A percentile compares a stretch with the other conserved stretches of the same genome.
phyloP scores from a whole-genome alignment of 2,113 vertebrate genomes.

The Porphyrio hochstetteri region DNA sequence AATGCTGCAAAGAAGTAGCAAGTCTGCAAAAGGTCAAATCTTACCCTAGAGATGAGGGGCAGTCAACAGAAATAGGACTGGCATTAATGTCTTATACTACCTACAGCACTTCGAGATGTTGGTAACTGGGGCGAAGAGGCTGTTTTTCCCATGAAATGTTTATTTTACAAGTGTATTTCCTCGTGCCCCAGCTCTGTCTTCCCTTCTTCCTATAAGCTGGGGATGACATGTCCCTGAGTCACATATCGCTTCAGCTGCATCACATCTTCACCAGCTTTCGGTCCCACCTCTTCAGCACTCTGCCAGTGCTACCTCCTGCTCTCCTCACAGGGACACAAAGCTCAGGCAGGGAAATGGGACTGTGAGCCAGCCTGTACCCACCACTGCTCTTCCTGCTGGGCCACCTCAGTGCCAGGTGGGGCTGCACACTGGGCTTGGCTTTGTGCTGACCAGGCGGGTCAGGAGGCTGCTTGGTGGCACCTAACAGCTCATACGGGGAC shows the following conservation, averaged over 20 bases:
- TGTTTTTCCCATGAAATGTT: not conserved
- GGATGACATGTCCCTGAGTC: not conserved
- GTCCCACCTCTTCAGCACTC: not conserved
- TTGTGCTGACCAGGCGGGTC: not conserved
- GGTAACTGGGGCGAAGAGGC: not conserved
- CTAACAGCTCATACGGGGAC: not conserved
- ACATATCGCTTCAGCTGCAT: not conserved
- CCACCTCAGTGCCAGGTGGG: not conserved
- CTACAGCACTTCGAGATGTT: not conserved
- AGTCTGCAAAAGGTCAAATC: not conserved
- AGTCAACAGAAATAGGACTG: not conserved
- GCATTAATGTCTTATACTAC: not conserved
- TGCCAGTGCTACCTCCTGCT: not conserved
- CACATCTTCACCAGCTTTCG: not conserved
- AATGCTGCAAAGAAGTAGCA: not conserved
- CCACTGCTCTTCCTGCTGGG: not conserved
- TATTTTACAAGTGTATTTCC: not conserved
- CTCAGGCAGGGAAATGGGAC: not conserved
- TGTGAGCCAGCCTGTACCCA: accelerated
- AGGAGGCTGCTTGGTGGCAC: not conserved
- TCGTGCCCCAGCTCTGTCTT: not conserved
- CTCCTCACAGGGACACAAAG: not conserved
- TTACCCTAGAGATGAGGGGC: not conserved
- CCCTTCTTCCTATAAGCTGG: not conserved
- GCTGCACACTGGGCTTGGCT: not conserved